Percentiles rank a stretch among this genome's conserved stretches.
phyloP scores from a whole-genome alignment of 2,113 vertebrate species.

The Meleagris gallopavo region DNA sequence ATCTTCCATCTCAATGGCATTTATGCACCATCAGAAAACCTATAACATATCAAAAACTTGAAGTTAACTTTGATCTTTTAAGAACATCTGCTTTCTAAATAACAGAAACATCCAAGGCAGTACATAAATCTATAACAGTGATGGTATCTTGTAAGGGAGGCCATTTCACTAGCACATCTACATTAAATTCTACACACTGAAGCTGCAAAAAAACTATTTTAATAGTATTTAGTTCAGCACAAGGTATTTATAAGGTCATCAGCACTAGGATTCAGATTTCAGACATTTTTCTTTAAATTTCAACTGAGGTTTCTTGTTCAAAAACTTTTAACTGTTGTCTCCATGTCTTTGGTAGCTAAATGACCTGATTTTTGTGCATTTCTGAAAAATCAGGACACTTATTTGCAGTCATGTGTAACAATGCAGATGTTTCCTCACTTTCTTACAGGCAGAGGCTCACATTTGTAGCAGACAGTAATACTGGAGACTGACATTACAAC shows the following conservation, averaged over 20 bases:
- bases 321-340: neutral
- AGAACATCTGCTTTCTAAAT: neutral
- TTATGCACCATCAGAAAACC: neutral
- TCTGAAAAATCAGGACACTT: neutral
- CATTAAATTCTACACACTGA: neutral
- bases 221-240: neutral
- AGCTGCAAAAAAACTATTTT: neutral
- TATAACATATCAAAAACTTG: neutral
- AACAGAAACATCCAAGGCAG: neutral
- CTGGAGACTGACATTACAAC: neutral
- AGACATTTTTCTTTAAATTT: neutral
- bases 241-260: neutral
- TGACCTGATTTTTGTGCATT: neutral
- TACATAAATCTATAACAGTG: neutral
- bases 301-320: neutral
- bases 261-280: neutral
- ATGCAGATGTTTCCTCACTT: neutral
- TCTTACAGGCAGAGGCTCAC: neutral
- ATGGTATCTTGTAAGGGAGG: neutral
- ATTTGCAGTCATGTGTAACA: neutral
- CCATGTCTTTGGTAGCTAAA: neutral
- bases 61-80: neutral
- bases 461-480: neutral
- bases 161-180: neutral
- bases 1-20: neutral